phyloP scores from a whole-genome alignment of 2,888 invertebrate species.

The Lagria hirta region DNA sequence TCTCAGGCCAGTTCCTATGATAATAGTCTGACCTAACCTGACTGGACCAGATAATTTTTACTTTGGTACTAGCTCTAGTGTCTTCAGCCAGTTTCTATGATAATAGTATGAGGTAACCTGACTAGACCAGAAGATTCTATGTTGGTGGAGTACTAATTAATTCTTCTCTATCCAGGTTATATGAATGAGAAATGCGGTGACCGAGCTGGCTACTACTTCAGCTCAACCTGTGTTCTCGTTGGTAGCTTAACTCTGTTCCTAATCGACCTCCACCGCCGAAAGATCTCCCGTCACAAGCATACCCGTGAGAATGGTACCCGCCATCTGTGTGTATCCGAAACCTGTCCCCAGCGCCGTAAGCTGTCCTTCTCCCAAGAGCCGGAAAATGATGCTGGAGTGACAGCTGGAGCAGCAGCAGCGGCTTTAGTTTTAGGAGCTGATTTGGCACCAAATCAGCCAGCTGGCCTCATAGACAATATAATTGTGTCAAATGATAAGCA shows the following conservation, averaged over 20 bases:
- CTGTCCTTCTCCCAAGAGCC: conserved; percentile 63
- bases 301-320: conserved; percentile 61
- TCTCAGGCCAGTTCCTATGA: too few relatives aligned
- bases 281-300: conserved; percentile 70
- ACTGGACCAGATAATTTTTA: too few relatives aligned
- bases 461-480: conserved; percentile 57
- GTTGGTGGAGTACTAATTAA: too few relatives aligned
- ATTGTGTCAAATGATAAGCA: conserved; percentile 61
- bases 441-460: conserved; percentile 49
- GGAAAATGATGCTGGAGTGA: conserved; percentile 57
- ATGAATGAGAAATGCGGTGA: conserved; percentile 76
- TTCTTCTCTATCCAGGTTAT: too few relatives aligned
- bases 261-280: conserved; percentile 76
- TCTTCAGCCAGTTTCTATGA: too few relatives aligned
- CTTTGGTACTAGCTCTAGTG: too few relatives aligned
- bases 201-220: conserved; percentile 82
- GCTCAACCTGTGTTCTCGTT: conserved; percentile 74
- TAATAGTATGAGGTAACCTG: too few relatives aligned
- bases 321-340: conserved; percentile 60
- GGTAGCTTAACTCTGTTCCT: conserved; percentile 78
- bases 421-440: conserved; percentile 59
- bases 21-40: too few relatives aligned
- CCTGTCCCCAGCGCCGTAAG: conserved; percentile 60
- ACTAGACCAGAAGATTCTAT: too few relatives aligned
- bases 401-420: conserved; percentile 58